These are phyloP conservation scores for Mareca penelope DNA, from an alignment of 2,797 vertebrate genomes.

Conservation along the genomic window DNA sequence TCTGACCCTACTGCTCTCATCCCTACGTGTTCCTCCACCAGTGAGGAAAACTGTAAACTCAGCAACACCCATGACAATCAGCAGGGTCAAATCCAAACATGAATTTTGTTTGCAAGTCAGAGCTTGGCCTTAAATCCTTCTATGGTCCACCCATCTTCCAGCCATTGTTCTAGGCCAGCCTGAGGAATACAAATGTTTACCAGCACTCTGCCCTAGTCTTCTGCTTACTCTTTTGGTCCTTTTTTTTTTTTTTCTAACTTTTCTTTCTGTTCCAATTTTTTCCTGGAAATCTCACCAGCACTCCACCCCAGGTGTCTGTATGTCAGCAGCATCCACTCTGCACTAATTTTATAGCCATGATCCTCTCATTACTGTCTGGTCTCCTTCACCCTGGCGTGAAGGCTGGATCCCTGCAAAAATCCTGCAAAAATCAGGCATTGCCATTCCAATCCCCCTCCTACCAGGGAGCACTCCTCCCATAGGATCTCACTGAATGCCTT, in stretches of 20 bases:
- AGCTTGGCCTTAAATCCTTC: slow-evolving; percentile 51
- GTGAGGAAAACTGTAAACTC: slow-evolving; percentile 42
- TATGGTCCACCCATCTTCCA: slow-evolving; percentile 52
- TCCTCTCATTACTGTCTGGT: neutral
- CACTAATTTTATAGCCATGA: neutral
- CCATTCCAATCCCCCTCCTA: neutral
- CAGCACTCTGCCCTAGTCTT: neutral
- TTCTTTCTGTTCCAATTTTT: slow-evolving; percentile 5
- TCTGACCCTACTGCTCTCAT: neutral
- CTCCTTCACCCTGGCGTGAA: neutral
- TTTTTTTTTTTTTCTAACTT: neutral
- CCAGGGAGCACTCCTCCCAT: neutral
- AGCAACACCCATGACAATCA: slow-evolving; percentile 41
- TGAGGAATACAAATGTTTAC: slow-evolving; percentile 4
- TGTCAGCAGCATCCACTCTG: neutral
- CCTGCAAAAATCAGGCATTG: neutral
- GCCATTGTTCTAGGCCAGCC: slow-evolving; percentile 43
- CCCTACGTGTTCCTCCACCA: slow-evolving; percentile 5
- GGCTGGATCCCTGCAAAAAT: neutral
- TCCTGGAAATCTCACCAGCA: neutral
- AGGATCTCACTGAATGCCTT: neutral
- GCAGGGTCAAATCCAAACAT: slow-evolving; percentile 62
- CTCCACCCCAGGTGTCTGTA: neutral
- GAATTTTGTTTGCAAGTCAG: slow-evolving; percentile 59
- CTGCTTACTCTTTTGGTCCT: slow-evolving; percentile 5